These are phyloP conservation scores for Prosapia bicincta DNA, from an alignment of 2,888 invertebrate species.

Conservation along the genomic window DNA sequence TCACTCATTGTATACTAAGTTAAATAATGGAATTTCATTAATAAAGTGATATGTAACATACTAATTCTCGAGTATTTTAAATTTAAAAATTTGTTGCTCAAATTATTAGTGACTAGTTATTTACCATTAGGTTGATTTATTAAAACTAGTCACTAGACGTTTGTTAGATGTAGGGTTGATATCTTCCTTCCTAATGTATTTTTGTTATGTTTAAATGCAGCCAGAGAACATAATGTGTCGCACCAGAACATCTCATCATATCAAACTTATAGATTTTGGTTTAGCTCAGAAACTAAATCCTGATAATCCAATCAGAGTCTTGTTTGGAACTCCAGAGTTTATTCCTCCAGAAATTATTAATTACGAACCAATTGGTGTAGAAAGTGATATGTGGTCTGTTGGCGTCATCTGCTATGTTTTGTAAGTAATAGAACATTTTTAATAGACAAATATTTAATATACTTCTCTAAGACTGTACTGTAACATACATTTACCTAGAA, in stretches of 20 bases:
- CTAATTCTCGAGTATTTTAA: too few relatives aligned
- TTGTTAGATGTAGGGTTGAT: not conserved
- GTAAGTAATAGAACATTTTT: conserved; percentile 55
- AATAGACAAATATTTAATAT: too few relatives aligned
- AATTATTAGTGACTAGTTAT: not conserved
- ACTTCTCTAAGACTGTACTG: too few relatives aligned
- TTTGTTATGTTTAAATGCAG: conserved; percentile 44
- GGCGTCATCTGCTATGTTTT: conserved; percentile 91
- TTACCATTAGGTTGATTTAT: not conserved
- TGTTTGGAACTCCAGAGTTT: conserved; percentile 92
- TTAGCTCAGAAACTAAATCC: conserved; percentile 72
- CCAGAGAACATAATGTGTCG: conserved; percentile 95
- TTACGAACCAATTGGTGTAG: conserved; percentile 80
- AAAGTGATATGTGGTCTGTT: conserved; percentile 94
- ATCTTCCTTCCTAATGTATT: conserved; percentile 20
- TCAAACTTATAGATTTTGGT: conserved; percentile 94
- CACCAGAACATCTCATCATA: conserved; percentile 75
- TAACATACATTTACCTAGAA: too few relatives aligned
- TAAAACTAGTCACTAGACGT: too few relatives aligned
- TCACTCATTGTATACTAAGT: too few relatives aligned
- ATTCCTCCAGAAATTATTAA: conserved; percentile 90
- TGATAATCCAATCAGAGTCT: conserved; percentile 62
- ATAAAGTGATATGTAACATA: too few relatives aligned
- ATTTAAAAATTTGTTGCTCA: too few relatives aligned
- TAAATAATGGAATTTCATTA: too few relatives aligned